Evolutionary conservation across 2,888 invertebrate genomes (phyloP).

Genomic region (Gastracanthus pulcherrimus): DNA sequence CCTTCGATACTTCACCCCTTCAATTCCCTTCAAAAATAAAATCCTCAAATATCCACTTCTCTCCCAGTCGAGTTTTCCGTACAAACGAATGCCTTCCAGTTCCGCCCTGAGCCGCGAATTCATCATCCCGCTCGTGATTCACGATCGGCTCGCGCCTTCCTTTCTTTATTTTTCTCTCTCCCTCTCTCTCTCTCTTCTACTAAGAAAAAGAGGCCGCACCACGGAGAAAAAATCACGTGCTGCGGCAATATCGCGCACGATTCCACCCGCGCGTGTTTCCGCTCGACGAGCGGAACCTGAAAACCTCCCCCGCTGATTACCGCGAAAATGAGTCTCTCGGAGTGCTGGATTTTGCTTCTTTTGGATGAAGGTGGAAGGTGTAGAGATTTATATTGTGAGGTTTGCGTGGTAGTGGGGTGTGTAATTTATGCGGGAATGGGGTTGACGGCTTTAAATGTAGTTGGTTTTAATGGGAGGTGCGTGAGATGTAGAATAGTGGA

Average conservation of each 20-base stretch:
- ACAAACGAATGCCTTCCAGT: too few relatives aligned
- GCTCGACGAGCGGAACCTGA: conserved; percentile 6
- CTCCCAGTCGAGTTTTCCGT: too few relatives aligned
- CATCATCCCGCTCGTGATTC: too few relatives aligned
- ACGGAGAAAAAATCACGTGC: neutral
- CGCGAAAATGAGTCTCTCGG: conserved; percentile 1
- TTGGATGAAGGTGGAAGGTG: neutral
- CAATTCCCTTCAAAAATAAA: too few relatives aligned
- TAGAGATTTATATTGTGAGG: neutral
- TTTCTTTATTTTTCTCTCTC: too few relatives aligned
- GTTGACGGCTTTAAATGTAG: neutral
- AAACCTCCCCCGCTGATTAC: neutral
- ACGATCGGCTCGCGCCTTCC: too few relatives aligned
- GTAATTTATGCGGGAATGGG: neutral
- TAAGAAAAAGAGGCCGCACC: neutral
- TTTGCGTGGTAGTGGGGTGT: too few relatives aligned
- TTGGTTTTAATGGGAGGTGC: neutral
- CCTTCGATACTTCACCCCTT: too few relatives aligned
- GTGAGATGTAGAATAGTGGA: neutral
- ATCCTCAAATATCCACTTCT: too few relatives aligned
- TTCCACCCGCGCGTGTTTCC: neutral
- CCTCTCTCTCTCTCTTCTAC: neutral
- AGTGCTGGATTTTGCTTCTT: neutral
- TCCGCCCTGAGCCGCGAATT: too few relatives aligned
- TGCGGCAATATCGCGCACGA: neutral